Evolutionary conservation across 2,888 invertebrate genomes (phyloP), one percentile per base, ranked within the genome.

Genomic region (Amphipoea oculea): DNA sequence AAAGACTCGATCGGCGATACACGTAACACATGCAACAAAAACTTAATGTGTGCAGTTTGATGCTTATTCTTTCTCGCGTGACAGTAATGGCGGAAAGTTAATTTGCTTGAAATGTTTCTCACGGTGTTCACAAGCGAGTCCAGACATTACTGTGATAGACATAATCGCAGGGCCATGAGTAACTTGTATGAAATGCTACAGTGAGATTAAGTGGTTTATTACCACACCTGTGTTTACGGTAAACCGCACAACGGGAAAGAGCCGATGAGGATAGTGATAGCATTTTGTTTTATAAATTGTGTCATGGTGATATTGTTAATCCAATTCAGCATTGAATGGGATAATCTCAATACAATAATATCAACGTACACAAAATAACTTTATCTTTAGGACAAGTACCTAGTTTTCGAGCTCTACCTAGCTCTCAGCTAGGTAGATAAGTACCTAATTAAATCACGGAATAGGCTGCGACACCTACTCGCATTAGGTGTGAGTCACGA

Each of bases 61-160:
- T 91, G 92, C 91, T 90, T 91, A 93, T 92, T 94, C 92, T 93
- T 92, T 93, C 92, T 95, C 91, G 95, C 95, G 93, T 95, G 95
- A 93, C 93, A 92, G 91, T 95, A 95, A 95, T 93, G 92, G 93
- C 93, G 93, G 94, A 95, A 94, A 96, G 94, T 94, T 94, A 93
- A 94, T 94, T 94, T 92, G 91, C 92, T 92, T 90, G 93, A 91
- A 94, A 92, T 92, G 92, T 94, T 96, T 96, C 96, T 95, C 96
- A 96, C 96, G 96, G 93, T 94, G 90, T 89, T 92, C 91, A 92
- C 91, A 87, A 90, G 86, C 89, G 90, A 90, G 90, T 91, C 90
- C 90, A 91, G 86, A 83, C 91, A 91, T 92, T 92, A 92, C 89
- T 88, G 87, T 84, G 89, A 84, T 88, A 88, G 87, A 86, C 89